Evolutionary conservation across 2,888 invertebrate species (phyloP).

Genomic region (Hirtodrosophila confusa): DNA sequence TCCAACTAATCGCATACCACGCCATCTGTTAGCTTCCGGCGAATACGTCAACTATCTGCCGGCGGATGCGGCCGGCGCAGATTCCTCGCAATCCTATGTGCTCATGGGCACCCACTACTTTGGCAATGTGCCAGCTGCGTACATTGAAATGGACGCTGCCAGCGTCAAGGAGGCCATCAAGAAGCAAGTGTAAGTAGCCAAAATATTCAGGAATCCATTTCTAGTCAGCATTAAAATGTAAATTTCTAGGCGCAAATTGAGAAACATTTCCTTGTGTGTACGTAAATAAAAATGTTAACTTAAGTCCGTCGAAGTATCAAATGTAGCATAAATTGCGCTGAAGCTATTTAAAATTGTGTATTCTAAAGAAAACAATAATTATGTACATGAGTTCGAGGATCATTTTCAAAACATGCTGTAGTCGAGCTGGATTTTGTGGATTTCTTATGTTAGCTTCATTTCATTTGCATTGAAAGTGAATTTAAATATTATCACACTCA

Average conservation of each 20-base stretch:
- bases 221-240: not conserved
- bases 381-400: no score
- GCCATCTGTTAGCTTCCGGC: conserved; percentile 82
- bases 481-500: no score
- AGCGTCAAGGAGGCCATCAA: conserved; percentile 93
- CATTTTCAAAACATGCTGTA: no score
- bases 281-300: no score
- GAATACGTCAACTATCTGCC: conserved; percentile 80
- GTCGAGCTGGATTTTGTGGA: no score
- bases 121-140: conserved; percentile 82
- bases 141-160: conserved; percentile 84
- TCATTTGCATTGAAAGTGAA: no score
- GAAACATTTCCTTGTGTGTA: no score
- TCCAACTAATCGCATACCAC: conserved; percentile 83
- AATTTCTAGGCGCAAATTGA: not conserved
- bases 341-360: no score
- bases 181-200: conserved; percentile 93
- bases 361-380: no score
- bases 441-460: no score
- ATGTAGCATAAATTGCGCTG: no score
- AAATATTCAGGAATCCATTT: not conserved
- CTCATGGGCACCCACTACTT: conserved; percentile 84
- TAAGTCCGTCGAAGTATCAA: no score
- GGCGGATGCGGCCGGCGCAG: conserved; percentile 81
- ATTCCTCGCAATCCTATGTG: conserved; percentile 81